Percentiles rank a stretch among this genome's conserved stretches.
These are phyloP conservation scores for Myotis pilosus DNA, from an alignment of 2,797 vertebrate genomes.

Conservation along the genomic window DNA sequence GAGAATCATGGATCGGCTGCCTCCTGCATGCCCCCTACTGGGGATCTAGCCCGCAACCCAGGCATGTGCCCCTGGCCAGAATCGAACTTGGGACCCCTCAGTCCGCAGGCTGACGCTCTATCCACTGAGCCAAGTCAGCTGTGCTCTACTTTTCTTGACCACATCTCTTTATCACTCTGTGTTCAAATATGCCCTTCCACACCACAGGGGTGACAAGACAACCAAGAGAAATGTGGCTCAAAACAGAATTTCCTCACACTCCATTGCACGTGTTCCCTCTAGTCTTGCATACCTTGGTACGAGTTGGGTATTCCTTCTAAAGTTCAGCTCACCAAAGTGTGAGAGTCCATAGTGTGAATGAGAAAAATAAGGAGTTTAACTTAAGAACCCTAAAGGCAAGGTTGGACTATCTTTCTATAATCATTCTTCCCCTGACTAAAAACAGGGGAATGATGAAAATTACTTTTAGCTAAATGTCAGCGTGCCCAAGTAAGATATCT, in stretches of 20 bases:
- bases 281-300: not conserved
- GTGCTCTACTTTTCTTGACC: not conserved
- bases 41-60: no score
- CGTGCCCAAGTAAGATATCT: not conserved
- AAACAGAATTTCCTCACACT: not conserved
- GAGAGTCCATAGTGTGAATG: not conserved
- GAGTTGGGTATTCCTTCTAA: not conserved
- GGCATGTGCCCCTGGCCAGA: no score
- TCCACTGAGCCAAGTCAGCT: no score
- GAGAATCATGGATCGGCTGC: no score
- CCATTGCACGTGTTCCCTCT: not conserved
- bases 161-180: not conserved
- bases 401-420: not conserved
- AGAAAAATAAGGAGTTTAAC: not conserved
- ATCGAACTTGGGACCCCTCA: no score
- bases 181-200: not conserved
- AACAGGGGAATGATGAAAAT: not conserved
- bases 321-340: not conserved
- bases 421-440: not conserved
- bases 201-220: not conserved
- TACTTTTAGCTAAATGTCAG: not conserved
- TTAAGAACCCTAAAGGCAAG: not conserved
- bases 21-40: no score
- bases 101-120: no score
- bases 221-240: not conserved